phyloP scores from a whole-genome alignment of 2,797 vertebrate genomes.

The Acrossocheilus wenchowensis region DNA sequence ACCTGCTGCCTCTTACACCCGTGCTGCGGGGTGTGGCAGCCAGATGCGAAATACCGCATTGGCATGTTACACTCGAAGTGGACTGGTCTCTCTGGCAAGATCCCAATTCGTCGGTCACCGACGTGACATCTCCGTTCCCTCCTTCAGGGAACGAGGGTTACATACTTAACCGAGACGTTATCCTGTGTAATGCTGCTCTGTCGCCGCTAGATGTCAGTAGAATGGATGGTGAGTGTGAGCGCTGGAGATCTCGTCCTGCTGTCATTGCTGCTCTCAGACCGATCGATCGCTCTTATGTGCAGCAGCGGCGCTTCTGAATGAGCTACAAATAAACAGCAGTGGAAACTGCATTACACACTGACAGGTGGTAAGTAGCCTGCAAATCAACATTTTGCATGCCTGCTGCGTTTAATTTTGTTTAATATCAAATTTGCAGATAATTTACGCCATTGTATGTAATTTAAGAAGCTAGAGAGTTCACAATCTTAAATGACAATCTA shows the following conservation, averaged over 20 bases:
- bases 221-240: not conserved
- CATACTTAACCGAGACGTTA: too few species aligned
- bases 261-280: not conserved
- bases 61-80: too few species aligned
- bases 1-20: too few species aligned
- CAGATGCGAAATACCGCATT: too few species aligned
- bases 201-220: slow-evolving; percentile 8
- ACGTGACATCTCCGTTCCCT: too few species aligned
- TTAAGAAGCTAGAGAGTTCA: not conserved
- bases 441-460: not conserved
- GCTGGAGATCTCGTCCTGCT: not conserved
- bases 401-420: not conserved
- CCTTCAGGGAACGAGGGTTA: too few species aligned
- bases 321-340: not conserved
- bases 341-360: slow-evolving; percentile 4
- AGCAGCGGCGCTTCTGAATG: not conserved
- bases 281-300: not conserved
- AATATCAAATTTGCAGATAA: not conserved
- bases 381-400: not conserved
- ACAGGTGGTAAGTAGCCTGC: slow-evolving; percentile 35
- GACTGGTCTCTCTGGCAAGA: too few species aligned
- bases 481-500: not conserved
- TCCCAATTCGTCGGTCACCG: too few species aligned
- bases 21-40: too few species aligned
- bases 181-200: not conserved